Conservation (phyloP, 2,797 vertebrate genomes). For the Argya squamiceps region DNA sequence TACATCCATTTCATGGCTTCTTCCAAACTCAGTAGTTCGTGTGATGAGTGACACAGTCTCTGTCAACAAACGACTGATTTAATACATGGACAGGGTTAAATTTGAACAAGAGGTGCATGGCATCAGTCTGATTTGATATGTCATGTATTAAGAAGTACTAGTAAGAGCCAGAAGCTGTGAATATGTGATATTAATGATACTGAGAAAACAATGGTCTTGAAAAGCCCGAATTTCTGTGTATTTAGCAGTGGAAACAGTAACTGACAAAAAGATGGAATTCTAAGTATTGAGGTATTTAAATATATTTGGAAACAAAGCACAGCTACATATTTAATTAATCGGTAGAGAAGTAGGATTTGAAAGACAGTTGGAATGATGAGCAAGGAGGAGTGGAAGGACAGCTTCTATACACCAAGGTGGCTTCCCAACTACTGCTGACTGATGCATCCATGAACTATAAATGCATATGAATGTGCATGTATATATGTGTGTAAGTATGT, state of each 20-base stretch:
- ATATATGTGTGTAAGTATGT: background rate
- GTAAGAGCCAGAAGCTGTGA: background rate
- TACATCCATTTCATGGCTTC: background rate
- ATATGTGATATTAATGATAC: background rate
- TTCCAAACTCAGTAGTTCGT: background rate
- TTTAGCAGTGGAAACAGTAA: background rate
- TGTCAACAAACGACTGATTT: background rate
- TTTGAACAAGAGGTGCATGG: background rate
- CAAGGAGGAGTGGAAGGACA: background rate
- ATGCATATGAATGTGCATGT: accelerated
- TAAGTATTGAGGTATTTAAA: background rate
- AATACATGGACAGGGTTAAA: background rate
- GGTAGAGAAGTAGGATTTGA: background rate
- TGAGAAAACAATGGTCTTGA: background rate
- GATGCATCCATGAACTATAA: background rate
- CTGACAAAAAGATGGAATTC: background rate
- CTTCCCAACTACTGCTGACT: background rate
- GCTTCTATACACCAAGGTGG: background rate
- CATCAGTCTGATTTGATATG: background rate
- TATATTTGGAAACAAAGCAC: background rate
- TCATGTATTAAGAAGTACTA: background rate
- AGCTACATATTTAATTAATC: background rate
- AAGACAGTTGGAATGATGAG: background rate
- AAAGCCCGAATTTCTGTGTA: background rate
- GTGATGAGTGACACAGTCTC: background rate